These are phyloP conservation scores for Psephotus haematonotus DNA, from an alignment of 2,113 vertebrate genomes.

Conservation along the genomic window DNA sequence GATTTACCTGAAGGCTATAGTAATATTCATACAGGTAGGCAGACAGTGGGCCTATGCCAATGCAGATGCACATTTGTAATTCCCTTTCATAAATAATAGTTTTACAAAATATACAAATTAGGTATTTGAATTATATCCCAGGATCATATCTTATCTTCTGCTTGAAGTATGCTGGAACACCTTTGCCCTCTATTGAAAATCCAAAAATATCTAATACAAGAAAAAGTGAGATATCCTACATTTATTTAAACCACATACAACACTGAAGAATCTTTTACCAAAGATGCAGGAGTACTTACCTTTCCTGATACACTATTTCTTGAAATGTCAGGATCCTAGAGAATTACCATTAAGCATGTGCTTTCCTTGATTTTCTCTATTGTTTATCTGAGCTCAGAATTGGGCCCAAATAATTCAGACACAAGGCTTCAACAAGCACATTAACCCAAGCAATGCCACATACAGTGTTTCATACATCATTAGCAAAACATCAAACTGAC, in stretches of 20 bases:
- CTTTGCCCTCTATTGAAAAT: background rate
- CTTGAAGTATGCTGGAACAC: background rate
- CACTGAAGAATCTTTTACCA: background rate
- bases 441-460: background rate
- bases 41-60: background rate
- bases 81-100: background rate
- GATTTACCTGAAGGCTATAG: background rate
- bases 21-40: background rate
- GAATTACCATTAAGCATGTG: background rate
- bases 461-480: background rate
- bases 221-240: background rate
- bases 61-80: background rate
- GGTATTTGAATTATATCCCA: background rate
- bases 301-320: background rate
- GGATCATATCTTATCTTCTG: background rate
- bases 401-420: background rate
- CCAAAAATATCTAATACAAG: background rate
- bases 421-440: background rate
- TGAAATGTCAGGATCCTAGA: conserved; percentile 10
- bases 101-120: background rate
- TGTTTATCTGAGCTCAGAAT: background rate
- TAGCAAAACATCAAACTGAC: background rate
- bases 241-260: background rate
- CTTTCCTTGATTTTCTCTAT: background rate
- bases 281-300: background rate